phyloP scores from a whole-genome alignment of 2,888 invertebrate species.

The Mythimna impura region DNA sequence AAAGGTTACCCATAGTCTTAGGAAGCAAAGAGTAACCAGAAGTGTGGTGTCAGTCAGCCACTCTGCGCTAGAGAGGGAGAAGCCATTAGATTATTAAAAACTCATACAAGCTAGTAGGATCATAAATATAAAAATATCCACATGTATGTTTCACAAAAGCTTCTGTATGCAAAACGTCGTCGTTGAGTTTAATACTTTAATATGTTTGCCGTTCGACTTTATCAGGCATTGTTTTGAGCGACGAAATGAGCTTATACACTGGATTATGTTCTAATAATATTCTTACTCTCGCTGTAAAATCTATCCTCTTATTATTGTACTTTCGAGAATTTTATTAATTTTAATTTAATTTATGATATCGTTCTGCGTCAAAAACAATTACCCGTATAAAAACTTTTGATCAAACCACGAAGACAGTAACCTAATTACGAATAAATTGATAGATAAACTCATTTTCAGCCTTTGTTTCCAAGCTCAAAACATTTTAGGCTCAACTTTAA shows the following conservation, averaged over 20 bases:
- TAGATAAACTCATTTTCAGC: conserved; percentile 54
- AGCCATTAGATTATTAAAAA: too few species aligned
- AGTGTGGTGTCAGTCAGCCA: too few species aligned
- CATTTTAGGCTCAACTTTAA: conserved; percentile 44
- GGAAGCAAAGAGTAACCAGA: too few species aligned
- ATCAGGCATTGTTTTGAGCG: conserved; percentile 36
- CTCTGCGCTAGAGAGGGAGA: too few species aligned
- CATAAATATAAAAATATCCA: neutral
- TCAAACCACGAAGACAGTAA: conserved; percentile 56
- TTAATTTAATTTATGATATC: conserved; percentile 45
- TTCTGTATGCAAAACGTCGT: conserved; percentile 19
- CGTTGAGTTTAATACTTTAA: conserved; percentile 35
- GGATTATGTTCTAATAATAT: conserved; percentile 39
- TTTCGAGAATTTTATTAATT: conserved; percentile 23
- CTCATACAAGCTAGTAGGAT: neutral
- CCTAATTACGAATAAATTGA: conserved; percentile 57
- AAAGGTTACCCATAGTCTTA: too few species aligned
- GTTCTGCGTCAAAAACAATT: conserved; percentile 58
- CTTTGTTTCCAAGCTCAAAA: conserved; percentile 37
- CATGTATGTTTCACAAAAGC: conserved; percentile 23
- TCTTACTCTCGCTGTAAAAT: conserved; percentile 13
- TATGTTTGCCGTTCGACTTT: conserved; percentile 42
- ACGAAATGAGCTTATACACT: conserved; percentile 26
- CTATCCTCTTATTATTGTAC: conserved; percentile 11
- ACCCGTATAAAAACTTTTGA: conserved; percentile 56